A percentile compares a stretch with the other conserved stretches of the same genome.
Conservation (phyloP, 2,888 invertebrate species). For the Mimumesa dahlbomi region DNA sequence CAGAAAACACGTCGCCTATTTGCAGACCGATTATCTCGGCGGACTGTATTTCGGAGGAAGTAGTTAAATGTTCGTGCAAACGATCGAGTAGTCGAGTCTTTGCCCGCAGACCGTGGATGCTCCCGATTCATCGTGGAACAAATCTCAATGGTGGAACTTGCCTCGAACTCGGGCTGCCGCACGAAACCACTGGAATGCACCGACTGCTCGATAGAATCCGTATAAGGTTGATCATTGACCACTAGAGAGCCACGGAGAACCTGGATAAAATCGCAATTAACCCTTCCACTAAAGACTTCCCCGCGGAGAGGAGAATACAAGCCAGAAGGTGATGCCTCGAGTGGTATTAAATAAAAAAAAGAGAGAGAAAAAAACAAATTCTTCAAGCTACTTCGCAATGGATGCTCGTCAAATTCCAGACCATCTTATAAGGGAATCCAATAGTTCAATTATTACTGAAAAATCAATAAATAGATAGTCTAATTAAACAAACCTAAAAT, state of each 20-base stretch:
- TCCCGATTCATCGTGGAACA: constrained; percentile 19
- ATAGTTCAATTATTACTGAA: too few species aligned
- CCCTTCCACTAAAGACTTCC: constrained; percentile 4
- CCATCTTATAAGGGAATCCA: too few species aligned
- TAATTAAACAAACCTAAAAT: too few species aligned
- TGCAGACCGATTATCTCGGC: constrained; percentile 39
- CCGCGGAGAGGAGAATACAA: too few species aligned
- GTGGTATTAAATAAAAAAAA: too few species aligned
- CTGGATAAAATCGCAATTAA: constrained; percentile 20
- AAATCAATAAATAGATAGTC: too few species aligned
- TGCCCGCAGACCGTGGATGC: constrained; percentile 1
- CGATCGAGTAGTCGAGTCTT: constrained; percentile 21
- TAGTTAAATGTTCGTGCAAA: constrained; percentile 29
- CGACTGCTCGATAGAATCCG: constrained; percentile 50
- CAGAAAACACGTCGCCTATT: constrained; percentile 50
- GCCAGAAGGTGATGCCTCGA: too few species aligned
- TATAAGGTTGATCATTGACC: constrained; percentile 39
- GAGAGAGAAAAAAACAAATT: too few species aligned
- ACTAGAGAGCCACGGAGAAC: neutral
- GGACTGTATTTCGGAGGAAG: constrained; percentile 28
- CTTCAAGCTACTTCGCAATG: too few species aligned
- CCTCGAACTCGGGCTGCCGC: constrained; percentile 12
- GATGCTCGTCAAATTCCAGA: too few species aligned
- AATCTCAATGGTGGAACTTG: constrained; percentile 41
- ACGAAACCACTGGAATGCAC: constrained; percentile 49